These are phyloP conservation scores for Gambusia affinis DNA, from an alignment of 2,113 vertebrate species.

Conservation along the genomic window DNA sequence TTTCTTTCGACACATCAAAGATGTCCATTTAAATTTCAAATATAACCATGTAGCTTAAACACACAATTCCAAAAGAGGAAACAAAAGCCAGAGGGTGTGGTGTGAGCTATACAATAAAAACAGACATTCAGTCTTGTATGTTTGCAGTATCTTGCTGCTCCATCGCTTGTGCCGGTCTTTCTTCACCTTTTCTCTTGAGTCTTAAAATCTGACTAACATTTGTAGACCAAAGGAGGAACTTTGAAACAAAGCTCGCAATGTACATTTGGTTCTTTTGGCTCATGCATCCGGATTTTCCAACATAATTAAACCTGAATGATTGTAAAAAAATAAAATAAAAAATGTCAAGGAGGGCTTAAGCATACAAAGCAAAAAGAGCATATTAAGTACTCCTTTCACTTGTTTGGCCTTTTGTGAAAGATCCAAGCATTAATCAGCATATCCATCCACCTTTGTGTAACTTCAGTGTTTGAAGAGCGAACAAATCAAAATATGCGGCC, in stretches of 20 bases:
- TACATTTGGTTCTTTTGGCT: conserved; percentile 26
- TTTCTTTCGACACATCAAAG: not conserved
- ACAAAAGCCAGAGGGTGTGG: not conserved
- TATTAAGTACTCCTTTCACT: conserved; percentile 65
- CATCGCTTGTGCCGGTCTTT: conserved; percentile 47
- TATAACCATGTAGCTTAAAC: not conserved
- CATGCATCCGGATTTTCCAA: conserved; percentile 33
- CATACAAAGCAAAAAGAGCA: conserved; percentile 55
- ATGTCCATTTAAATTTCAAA: not conserved
- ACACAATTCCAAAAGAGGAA: not conserved
- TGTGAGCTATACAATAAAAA: conserved; percentile 8
- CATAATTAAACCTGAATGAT: conserved; percentile 52
- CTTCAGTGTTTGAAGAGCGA: conserved; percentile 59
- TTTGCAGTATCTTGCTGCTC: conserved; percentile 29
- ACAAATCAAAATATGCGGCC: conserved; percentile 72
- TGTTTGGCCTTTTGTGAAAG: conserved; percentile 61
- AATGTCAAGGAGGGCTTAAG: conserved; percentile 53
- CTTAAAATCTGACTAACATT: conserved; percentile 45
- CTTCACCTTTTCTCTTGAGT: conserved; percentile 52
- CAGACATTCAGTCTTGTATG: conserved; percentile 8
- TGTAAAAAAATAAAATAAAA: conserved; percentile 53
- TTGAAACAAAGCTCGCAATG: conserved; percentile 37
- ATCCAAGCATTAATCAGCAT: conserved; percentile 54
- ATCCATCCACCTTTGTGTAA: conserved; percentile 61
- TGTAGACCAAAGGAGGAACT: conserved; percentile 38